These are phyloP conservation scores for Spilosoma lubricipeda DNA, from an alignment of 2,888 invertebrate genomes.

Conservation along the genomic window DNA sequence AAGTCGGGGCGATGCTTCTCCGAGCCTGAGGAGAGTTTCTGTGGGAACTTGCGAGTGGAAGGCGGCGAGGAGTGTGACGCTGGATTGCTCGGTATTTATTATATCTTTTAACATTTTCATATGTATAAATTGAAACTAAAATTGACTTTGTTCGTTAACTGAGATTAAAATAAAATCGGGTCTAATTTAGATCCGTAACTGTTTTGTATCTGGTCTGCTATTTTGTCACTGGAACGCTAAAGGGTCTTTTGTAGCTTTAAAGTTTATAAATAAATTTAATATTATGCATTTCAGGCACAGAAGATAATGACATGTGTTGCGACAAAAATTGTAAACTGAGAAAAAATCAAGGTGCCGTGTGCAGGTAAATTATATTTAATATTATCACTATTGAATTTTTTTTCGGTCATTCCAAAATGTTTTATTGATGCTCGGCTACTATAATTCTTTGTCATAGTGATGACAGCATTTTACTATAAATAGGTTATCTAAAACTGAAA, in stretches of 20 bases:
- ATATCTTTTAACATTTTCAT: neutral
- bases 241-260: neutral
- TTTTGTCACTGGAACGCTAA: neutral
- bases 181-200: neutral
- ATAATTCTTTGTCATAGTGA: no score
- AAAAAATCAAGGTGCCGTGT: constrained; percentile 93
- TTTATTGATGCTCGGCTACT: neutral
- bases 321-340: constrained; percentile 96
- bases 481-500: no score
- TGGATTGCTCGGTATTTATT: constrained; percentile 90
- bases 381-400: neutral
- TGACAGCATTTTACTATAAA: no score
- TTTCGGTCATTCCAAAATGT: neutral
- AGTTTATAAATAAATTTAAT: neutral
- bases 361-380: constrained; percentile 87
- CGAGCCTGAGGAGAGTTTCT: constrained; percentile 97
- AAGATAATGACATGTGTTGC: constrained; percentile 97
- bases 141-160: neutral
- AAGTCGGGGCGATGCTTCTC: constrained; percentile 97
- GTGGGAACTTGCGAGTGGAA: constrained; percentile 98
- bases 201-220: neutral
- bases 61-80: constrained; percentile 99
- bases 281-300: constrained; percentile 86
- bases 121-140: neutral
- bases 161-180: neutral